Evolutionary conservation across 2,888 invertebrate genomes (phyloP), one percentile per base, ranked within the genome.

Genomic region (Hetaerina titia): DNA sequence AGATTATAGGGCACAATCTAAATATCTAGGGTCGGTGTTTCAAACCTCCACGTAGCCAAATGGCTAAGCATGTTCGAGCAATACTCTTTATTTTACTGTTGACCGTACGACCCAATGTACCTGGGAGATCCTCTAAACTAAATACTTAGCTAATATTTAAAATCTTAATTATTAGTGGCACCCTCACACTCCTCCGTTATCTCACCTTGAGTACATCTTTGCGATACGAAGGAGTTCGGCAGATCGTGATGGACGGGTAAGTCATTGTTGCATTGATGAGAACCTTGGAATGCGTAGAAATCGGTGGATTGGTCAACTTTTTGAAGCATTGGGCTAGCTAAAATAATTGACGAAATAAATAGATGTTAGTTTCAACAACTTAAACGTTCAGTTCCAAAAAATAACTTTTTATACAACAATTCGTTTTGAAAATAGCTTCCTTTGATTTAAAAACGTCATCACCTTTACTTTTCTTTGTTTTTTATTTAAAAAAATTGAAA

Each of bases 231-330:
- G 98, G 98, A 95, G 98, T 97, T 56, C 98, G 97, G 96, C 98
- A 98, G 95, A 98, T 97, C 0, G 98, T 98, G 0, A 98, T 96
- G 90, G 98, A 98, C 0, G 98, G 98, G 96, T 98, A 98, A 95
- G 97, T 96, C 95, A 98, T 97, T 0, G 98, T 97, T 63, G 98
- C 97, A 96, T 98, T 98, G 95, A 98, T 97, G 95, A 97, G 97
- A 95, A 98, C 98, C 96, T 97, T 97, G 0, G 98, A 98, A 96
- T 98, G 97, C 2, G 98, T 98, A 0, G 98, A 97, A 63, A 98
- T 97, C 0, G 98, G 98, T 0, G 98, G 98, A 95, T 97, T 96
- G 13, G 97, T 96, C 95, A 98, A 96, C 96, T 98, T 98, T 56
- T 96, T 96, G 9, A 98, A 96, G 96, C 98, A 98, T 95, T 97